Evolutionary conservation across 2,888 invertebrate genomes (phyloP).

Genomic region (Andrena dorsata): DNA sequence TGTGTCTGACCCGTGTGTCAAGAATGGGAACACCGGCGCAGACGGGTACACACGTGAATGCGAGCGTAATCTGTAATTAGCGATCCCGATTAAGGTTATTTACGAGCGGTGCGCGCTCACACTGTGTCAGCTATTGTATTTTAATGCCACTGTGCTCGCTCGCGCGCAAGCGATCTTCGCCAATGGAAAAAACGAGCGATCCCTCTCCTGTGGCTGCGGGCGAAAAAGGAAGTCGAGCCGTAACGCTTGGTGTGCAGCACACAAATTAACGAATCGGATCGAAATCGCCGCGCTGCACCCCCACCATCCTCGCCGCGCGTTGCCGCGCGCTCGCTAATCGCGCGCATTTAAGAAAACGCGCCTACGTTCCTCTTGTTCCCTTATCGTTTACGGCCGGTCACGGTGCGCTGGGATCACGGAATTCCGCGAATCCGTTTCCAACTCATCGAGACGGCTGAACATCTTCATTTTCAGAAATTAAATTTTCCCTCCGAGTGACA

Average conservation of each 20-base stretch:
- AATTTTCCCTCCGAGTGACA: neutral
- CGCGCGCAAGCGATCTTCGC: slow-evolving; percentile 51
- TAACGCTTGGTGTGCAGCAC: slow-evolving; percentile 67
- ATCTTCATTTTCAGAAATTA: neutral
- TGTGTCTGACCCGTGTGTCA: slow-evolving; percentile 72
- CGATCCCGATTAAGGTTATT: slow-evolving; percentile 85
- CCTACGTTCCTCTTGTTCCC: slow-evolving; percentile 28
- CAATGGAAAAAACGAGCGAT: slow-evolving; percentile 59
- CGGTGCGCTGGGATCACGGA: slow-evolving; percentile 25
- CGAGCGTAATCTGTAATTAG: slow-evolving; percentile 84
- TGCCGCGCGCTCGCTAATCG: slow-evolving; percentile 41
- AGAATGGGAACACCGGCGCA: slow-evolving; percentile 80
- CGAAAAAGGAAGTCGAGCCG: slow-evolving; percentile 73
- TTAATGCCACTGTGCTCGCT: slow-evolving; percentile 76
- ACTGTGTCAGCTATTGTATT: slow-evolving; percentile 84
- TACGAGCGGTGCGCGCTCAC: slow-evolving; percentile 82
- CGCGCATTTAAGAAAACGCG: slow-evolving; percentile 51
- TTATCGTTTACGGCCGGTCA: slow-evolving; percentile 46
- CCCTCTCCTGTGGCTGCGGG: slow-evolving; percentile 44
- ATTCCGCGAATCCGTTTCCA: slow-evolving; percentile 26
- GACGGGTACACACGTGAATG: slow-evolving; percentile 80
- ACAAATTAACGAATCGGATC: slow-evolving; percentile 72
- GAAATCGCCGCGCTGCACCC: slow-evolving; percentile 25
- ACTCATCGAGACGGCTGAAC: neutral
- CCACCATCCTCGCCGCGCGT: neutral